Evolutionary conservation across 2,797 vertebrate genomes (phyloP), one percentile per base, ranked within the genome.

Genomic region (Iguana delicatissima): DNA sequence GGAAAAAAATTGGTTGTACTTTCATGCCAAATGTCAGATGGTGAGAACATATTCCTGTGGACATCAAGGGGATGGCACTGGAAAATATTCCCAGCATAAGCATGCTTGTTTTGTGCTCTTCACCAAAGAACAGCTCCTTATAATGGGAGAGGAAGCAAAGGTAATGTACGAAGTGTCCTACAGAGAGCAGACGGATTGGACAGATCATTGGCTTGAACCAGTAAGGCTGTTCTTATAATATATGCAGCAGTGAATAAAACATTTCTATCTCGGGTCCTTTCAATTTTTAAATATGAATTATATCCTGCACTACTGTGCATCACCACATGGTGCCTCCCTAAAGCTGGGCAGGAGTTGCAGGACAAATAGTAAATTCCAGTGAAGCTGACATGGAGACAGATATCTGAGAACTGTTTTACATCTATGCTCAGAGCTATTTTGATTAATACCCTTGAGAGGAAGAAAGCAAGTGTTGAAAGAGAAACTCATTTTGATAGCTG

Each of bases 51-150:
- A 2, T 3, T 20, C 20, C 77, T 86, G 0, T 46, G 88, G 13
- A 69, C 42, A 76, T 24, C 59, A 0, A 0, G 32, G 67, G 67
- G 32, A 42, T 0, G 57, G 2, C 0, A 0, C 29, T 20, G 87
- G 59, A 18, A 72, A 46, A 29, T 67, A 22, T 42, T 24, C 35
- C 52, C 32, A 82, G 32, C 6, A 22, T 26, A 74, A 4, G 38
- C 26, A 35, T 73, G 8, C 69, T 73, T 77, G 55, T 46, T 77
- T 42, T 77, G 14, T 38, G 13, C 3, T 16, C 24, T 64, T 9
- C 14, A 62, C 22, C 14, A 69, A 4, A 12, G 67, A 32, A 62
- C 35, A 79, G 57, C 18, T 8, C 9, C 38, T 46, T 20, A 86
- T 62, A 59, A 20, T 32, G 38, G 38, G 9, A 77, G 6, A 64